Conservation (phyloP, 2,888 invertebrate genomes). For the Spisula solida region DNA sequence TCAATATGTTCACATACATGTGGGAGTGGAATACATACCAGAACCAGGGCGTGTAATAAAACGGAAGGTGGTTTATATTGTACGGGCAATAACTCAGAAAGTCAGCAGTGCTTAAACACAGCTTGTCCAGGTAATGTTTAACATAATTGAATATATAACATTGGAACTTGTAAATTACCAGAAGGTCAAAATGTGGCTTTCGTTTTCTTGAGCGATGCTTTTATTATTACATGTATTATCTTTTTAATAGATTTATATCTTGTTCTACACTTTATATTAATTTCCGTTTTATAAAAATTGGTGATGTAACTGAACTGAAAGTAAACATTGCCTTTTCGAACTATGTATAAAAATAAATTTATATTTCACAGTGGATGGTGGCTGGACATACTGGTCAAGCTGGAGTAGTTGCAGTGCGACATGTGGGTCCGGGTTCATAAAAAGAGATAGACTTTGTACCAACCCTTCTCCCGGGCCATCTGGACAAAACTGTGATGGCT, state of each 20-base stretch:
- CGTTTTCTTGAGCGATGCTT: background rate
- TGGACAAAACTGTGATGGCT: background rate
- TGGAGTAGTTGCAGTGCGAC: conserved; percentile 18
- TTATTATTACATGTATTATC: too few species aligned
- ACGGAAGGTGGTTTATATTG: background rate
- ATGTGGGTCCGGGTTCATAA: background rate
- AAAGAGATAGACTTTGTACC: conserved; percentile 13
- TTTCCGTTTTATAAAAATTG: too few species aligned
- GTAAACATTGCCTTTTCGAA: background rate
- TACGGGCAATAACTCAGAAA: background rate
- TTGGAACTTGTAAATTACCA: background rate
- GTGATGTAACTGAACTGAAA: background rate
- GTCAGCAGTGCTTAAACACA: background rate
- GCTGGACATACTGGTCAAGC: conserved; percentile 4
- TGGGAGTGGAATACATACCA: background rate
- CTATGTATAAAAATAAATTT: background rate
- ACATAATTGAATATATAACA: background rate
- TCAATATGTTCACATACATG: background rate
- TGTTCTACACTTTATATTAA: too few species aligned
- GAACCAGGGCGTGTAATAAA: background rate
- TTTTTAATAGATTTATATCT: too few species aligned
- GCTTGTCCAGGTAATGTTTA: background rate
- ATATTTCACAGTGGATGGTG: background rate
- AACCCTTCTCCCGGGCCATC: conserved; percentile 16
- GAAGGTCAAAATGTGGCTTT: background rate